These are phyloP conservation scores for Stomatorhinus walkeri DNA, from an alignment of 2,797 vertebrate species.

Conservation along the genomic window DNA sequence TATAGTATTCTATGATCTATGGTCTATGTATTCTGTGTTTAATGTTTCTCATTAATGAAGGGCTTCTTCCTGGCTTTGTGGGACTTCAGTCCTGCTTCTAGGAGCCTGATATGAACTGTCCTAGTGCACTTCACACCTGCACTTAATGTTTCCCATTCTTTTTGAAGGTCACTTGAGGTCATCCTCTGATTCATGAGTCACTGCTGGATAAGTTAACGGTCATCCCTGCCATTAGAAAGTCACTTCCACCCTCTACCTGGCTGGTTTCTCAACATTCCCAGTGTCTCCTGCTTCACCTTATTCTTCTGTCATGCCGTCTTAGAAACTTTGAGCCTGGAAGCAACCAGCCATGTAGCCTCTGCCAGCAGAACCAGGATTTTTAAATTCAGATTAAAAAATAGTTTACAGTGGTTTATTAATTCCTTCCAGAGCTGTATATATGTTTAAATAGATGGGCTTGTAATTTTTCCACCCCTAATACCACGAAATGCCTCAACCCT, in stretches of 20 bases:
- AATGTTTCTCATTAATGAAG: not conserved
- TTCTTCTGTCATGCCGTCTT: too few species aligned
- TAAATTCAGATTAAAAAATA: too few species aligned
- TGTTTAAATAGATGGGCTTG: not conserved
- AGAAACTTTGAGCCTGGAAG: too few species aligned
- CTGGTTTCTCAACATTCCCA: not conserved
- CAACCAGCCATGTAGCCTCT: too few species aligned
- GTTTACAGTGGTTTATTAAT: too few species aligned
- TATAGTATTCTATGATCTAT: not conserved
- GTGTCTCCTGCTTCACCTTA: not conserved
- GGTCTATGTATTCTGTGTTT: not conserved
- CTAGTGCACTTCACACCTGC: not conserved
- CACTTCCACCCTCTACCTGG: not conserved
- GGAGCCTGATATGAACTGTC: not conserved
- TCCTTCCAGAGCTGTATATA: not conserved
- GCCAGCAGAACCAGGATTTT: too few species aligned
- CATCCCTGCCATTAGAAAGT: not conserved
- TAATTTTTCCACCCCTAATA: not conserved
- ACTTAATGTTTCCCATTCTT: not conserved
- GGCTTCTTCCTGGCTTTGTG: not conserved
- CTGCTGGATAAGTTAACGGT: not conserved
- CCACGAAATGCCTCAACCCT: not conserved
- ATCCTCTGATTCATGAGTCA: not conserved
- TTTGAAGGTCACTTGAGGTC: not conserved
- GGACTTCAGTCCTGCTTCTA: not conserved